Base-by-base conservation (phyloP, 2,113 vertebrate species). In the Triplophysa dalaica region DNA sequence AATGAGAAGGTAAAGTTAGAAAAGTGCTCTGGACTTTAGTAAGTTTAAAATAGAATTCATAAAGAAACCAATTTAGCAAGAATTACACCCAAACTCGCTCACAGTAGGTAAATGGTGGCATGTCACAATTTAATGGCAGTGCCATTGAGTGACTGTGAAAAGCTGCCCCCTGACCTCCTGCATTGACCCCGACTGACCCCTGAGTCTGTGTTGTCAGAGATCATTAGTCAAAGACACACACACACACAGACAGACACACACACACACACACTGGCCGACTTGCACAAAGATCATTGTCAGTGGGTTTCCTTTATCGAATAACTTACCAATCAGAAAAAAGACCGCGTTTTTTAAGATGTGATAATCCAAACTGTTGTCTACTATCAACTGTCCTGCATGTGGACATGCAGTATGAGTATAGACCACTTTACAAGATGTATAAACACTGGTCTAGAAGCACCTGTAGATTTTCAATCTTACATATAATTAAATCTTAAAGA, bases 141-240 rank as follows among this genome's bases (percentile, higher is more conserved):
- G 84, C 85, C 82, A 91, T 89, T 92, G 90, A 91, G 88, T 87
- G 78, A 60, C 78, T 89, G 75, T 90, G 86, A 91, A 92, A 92
- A 84, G 87, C 73, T 79, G 81, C 88, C 89, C 91, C 87, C 81
- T 89, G 90, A 90, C 89, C 90, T 81, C 81, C 72, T 84, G 87
- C 81, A 70, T 74, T 87, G 85, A 89, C 88, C 88, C 87, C 64
- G 82, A 88, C 85, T 84, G 86, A 88, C 89, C 90, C 86, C 83
- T 82, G 86, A 83, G 87, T 86, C 87, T 82, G 88, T 81, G 62
- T 79, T 88, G 90, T 91, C 90, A 84, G 81, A 85, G 87, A 89
- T 89, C 90, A 89, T 92, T 92, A 90, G 91, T 91, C 90, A 89
- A 88, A 87, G 81, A 67, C 86, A 29, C 79, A 75, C 64, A 33